Conservation (phyloP, 2,797 vertebrate genomes). For the Oryzias sinensis region DNA sequence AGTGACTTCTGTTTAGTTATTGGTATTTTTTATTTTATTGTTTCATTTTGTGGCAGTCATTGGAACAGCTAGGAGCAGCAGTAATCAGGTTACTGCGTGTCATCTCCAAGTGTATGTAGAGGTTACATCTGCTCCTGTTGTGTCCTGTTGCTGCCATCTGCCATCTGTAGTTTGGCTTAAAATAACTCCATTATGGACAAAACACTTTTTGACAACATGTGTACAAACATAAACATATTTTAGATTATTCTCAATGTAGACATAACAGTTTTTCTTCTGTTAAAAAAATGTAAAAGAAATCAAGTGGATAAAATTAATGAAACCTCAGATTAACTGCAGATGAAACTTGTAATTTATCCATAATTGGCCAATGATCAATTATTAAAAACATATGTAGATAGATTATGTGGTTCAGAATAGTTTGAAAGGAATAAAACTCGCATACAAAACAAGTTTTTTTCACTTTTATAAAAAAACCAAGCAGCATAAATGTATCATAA, state of each 20-base stretch:
- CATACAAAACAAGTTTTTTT: too few species aligned
- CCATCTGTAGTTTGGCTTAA: constrained; percentile 57
- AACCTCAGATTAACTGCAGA: too few species aligned
- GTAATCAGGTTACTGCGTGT: constrained; percentile 36
- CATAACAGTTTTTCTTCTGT: not conserved
- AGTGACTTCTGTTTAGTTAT: too few species aligned
- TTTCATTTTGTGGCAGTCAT: constrained; percentile 13
- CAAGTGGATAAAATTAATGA: too few species aligned
- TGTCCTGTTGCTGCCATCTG: constrained; percentile 63
- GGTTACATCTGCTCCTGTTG: constrained; percentile 65
- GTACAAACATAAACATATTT: constrained; percentile 10
- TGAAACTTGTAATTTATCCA: too few species aligned
- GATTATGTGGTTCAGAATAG: too few species aligned
- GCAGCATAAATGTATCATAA: too few species aligned
- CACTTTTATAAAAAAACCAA: too few species aligned
- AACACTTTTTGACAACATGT: not conserved
- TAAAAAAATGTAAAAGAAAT: not conserved
- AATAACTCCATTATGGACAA: constrained; percentile 21
- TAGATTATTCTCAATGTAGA: constrained; percentile 7
- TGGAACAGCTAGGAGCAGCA: constrained; percentile 27
- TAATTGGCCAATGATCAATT: too few species aligned
- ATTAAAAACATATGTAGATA: too few species aligned
- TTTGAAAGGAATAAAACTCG: too few species aligned
- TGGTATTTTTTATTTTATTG: too few species aligned
- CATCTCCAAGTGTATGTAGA: constrained; percentile 39